Conservation (phyloP, 2,113 vertebrate species). For the Zosterops hypoxanthus region DNA sequence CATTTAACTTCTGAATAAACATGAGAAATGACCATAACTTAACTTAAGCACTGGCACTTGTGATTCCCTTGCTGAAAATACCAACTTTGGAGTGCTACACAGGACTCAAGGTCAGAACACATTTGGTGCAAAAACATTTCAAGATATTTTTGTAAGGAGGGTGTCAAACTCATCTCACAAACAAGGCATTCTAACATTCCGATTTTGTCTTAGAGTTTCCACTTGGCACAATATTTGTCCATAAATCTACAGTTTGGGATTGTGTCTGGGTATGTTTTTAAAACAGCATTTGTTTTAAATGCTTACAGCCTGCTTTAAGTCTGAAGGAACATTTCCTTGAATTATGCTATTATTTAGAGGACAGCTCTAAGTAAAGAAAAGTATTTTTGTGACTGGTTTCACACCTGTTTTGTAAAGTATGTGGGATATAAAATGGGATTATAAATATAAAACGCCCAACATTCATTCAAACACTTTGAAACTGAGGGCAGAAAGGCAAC, state of each 20-base stretch:
- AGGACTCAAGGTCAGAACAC: background rate
- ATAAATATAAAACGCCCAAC: background rate
- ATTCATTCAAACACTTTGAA: background rate
- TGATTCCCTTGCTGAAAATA: background rate
- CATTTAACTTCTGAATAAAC: background rate
- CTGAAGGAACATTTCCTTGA: background rate
- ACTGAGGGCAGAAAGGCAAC: background rate
- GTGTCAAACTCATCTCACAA: background rate
- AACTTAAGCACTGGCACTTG: background rate
- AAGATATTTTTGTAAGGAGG: background rate
- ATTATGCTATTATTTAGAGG: background rate
- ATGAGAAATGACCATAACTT: background rate
- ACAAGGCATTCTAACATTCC: background rate
- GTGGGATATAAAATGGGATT: background rate
- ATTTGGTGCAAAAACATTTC: background rate
- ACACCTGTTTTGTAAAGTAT: background rate
- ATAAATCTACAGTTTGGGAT: background rate
- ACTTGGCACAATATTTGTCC: background rate
- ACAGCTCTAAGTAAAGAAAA: background rate
- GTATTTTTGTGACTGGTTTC: background rate
- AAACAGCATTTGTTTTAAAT: background rate
- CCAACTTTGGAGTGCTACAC: background rate
- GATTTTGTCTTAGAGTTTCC: background rate
- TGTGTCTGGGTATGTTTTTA: background rate
- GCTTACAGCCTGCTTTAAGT: background rate